Evolutionary conservation across 2,113 vertebrate genomes (phyloP).

Genomic region (Carollia perspicillata): DNA sequence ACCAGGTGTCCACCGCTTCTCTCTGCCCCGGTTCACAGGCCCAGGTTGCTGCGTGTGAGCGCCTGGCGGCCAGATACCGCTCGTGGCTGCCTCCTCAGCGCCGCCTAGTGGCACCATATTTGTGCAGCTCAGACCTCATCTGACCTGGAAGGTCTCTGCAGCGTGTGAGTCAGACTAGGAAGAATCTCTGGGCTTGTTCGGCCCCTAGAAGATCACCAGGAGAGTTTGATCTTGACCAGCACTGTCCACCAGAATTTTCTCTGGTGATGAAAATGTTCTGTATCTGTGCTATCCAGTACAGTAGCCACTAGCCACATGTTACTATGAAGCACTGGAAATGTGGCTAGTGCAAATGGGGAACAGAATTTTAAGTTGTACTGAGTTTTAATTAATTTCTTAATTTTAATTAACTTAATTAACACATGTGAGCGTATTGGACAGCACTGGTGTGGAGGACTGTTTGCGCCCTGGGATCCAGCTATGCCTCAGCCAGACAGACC

Average conservation of each 20-base stretch:
- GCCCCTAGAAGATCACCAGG: background rate
- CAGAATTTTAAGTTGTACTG: background rate
- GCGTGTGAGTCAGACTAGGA: background rate
- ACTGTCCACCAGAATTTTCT: background rate
- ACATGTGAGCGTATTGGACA: accelerated
- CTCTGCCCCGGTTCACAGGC: background rate
- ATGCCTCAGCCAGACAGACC: background rate
- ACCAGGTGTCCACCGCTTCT: background rate
- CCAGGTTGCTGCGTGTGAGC: background rate
- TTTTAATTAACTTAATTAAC: too few relatives aligned
- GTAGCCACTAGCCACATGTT: background rate
- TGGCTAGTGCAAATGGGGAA: background rate
- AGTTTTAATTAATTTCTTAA: background rate
- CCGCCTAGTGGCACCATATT: conserved; percentile 38
- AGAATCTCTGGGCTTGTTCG: background rate
- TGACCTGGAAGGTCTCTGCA: background rate
- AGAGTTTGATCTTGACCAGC: background rate
- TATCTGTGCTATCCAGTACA: background rate
- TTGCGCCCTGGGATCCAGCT: background rate
- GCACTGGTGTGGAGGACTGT: background rate
- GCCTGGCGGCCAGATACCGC: background rate
- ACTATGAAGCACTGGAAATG: background rate
- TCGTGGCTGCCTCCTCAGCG: background rate
- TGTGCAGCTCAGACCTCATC: background rate
- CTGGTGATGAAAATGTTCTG: background rate